Percentiles rank a stretch among this genome's conserved stretches.
phyloP scores from a whole-genome alignment of 1,140 invertebrate species.

The Chrysopa pallens region DNA sequence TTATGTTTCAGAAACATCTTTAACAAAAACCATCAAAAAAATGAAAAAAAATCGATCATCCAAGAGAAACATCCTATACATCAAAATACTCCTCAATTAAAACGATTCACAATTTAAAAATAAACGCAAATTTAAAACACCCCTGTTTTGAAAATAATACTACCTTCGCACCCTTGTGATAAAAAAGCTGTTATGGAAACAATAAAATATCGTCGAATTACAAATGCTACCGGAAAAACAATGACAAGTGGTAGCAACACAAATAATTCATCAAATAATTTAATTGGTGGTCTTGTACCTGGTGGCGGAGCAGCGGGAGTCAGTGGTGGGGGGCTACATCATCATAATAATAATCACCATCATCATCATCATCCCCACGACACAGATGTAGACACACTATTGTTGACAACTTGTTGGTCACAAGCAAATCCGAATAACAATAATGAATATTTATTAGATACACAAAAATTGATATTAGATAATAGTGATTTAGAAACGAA shows the following conservation, averaged over 20 bases:
- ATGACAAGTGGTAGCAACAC: slow-evolving; percentile 13
- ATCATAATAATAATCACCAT: no score
- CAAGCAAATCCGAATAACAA: slow-evolving; percentile 13
- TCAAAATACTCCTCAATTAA: no score
- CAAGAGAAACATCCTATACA: no score
- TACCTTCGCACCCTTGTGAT: no score
- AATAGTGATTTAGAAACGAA: slow-evolving; percentile 24
- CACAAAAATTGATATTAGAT: slow-evolving; percentile 17
- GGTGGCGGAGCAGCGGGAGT: no score
- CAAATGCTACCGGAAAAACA: slow-evolving; percentile 18
- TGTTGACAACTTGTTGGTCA: slow-evolving; percentile 20
- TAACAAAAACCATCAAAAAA: no score
- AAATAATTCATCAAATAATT: slow-evolving; percentile 22
- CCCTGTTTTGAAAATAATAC: no score
- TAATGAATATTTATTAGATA: slow-evolving; percentile 17
- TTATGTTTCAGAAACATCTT: no score
- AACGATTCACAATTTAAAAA: no score
- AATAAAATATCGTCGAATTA: slow-evolving; percentile 18
- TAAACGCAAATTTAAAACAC: no score
- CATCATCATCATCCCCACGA: slow-evolving; percentile 8
- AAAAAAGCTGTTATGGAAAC: slow-evolving; percentile 14
- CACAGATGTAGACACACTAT: slow-evolving; percentile 19
- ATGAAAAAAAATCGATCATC: no score
- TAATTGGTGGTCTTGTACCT: slow-evolving; percentile 8
- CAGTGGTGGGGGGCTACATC: no score